Conservation (phyloP, 2,888 invertebrate genomes). For the Carcina quercana region DNA sequence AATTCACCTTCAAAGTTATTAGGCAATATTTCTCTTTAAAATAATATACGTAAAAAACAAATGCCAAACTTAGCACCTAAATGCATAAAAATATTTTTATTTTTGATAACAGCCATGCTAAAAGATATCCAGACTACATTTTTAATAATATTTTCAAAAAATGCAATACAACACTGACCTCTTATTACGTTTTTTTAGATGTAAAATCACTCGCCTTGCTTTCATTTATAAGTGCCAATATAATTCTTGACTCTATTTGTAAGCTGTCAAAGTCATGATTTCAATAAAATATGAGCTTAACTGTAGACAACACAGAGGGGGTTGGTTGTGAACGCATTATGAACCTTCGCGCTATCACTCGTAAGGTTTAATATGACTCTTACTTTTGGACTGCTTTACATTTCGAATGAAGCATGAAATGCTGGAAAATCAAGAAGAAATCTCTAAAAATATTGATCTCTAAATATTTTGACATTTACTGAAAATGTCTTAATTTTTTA, state of each 20-base stretch:
- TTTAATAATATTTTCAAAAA: not conserved
- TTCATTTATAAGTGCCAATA: conserved; percentile 36
- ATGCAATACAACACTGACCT: conserved; percentile 16
- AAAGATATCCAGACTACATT: conserved; percentile 1
- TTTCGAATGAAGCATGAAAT: conserved; percentile 2
- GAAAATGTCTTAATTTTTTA: too few species aligned
- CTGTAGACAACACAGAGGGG: conserved; percentile 34
- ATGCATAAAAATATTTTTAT: too few species aligned
- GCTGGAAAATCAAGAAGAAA: too few species aligned
- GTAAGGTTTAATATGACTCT: conserved; percentile 32
- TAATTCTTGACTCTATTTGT: conserved; percentile 23
- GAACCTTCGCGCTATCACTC: conserved; percentile 29
- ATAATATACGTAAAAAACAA: too few species aligned
- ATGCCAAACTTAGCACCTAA: too few species aligned
- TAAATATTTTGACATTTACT: too few species aligned
- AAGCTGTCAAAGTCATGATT: conserved; percentile 27
- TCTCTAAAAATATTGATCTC: too few species aligned
- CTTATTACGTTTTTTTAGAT: too few species aligned
- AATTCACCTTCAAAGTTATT: too few species aligned
- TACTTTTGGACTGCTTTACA: conserved; percentile 28
- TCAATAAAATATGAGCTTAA: conserved; percentile 44
- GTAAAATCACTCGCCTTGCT: conserved; percentile 17
- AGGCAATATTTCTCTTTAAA: too few species aligned
- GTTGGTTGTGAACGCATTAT: conserved; percentile 54
- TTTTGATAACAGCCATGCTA: too few species aligned